Evolutionary conservation across 2,888 invertebrate species (phyloP), one percentile per base, ranked within the genome.

Genomic region (Coenonympha glycerion): DNA sequence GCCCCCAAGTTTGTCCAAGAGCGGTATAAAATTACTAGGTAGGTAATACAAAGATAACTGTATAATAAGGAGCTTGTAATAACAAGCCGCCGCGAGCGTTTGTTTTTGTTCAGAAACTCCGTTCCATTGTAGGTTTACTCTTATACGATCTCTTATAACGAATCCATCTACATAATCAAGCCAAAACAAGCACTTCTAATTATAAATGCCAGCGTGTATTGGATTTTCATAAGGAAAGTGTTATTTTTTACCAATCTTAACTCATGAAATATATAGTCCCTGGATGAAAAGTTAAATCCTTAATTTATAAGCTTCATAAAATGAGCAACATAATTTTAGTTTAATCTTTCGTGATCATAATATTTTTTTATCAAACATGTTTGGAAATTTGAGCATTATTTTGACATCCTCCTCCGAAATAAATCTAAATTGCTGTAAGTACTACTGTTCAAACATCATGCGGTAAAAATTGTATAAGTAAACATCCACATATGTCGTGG

Each of bases 51-150:
- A 56, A 63, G 55, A 58, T 56, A 60, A 49, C 53, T 50, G 51
- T 49, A 49, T 52, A 57, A 54, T 69, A 76, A 73, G 69, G 67
- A 66, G 69, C 65, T 72, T 71, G 71, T 71, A 75, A 76, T 74
- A 79, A 79, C 75, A 79, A 76, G 68, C 72, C 72, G 71, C 73
- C 66, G 58, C 54, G 52, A 71, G 73, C 61, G 59, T 62, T 71
- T 80, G 78, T 80, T 80, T 79, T 81, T 78, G 75, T 77, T 76
- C 65, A 47, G 47, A 51, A 58, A 52, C 49, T 49, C 47, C 24
- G 21, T 24, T 48, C 52, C 50, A 55, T 52, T 47, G 51, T 49
- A 52, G 40, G 52, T 55, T 52, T 34, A 47, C 52, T 48, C 36
- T 36, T 49, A 54, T 47, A 36, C 40, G 37, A 30, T 46, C 31